Base-by-base conservation (phyloP, 2,888 invertebrate species). In the Melanargia galathea region DNA sequence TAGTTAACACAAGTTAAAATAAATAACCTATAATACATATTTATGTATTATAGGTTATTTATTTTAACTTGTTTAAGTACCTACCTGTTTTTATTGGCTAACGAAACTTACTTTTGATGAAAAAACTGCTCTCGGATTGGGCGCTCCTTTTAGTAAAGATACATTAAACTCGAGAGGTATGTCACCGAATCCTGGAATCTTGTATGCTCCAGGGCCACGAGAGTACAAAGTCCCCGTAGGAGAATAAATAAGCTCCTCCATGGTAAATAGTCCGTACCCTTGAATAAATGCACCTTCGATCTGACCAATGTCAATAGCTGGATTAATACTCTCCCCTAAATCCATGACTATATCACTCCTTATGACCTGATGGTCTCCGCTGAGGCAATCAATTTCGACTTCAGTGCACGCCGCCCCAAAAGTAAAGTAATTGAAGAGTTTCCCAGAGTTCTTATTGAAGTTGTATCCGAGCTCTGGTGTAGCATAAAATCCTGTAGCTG, bases 341-440 rank as follows among this genome's bases (percentile, higher is more conserved):
- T 99, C 99, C 98, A 99, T 98, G 0, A 99, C 98, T 72, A 99
- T 98, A 76, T 99, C 98, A 0, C 97, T 96, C 75, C 96, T 93
- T 38, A 97, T 83, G 1, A 98, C 95, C 89, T 95, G 94, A 84
- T 98, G 98, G 78, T 98, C 98, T 7, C 98, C 98, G 24, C 98
- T 98, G 0, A 98, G 92, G 73, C 97, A 97, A 84, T 98, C 98
- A 24, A 98, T 95, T 92, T 98, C 98, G 1, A 98, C 98, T 81
- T 97, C 96, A 0, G 96, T 94, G 71, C 96, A 95, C 6, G 96
- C 97, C 0, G 94, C 96, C 0, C 98, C 98, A 79, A 93, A 97
- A 0, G 97, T 96, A 76, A 93, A 98, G 79, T 99, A 99, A 76
- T 94, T 95, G 77, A 96, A 98, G 2, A 95, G 92, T 58, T 87